Percentiles rank a stretch among this genome's conserved stretches.
Conservation (phyloP, 2,113 vertebrate species). For the Gymnarchus niloticus region DNA sequence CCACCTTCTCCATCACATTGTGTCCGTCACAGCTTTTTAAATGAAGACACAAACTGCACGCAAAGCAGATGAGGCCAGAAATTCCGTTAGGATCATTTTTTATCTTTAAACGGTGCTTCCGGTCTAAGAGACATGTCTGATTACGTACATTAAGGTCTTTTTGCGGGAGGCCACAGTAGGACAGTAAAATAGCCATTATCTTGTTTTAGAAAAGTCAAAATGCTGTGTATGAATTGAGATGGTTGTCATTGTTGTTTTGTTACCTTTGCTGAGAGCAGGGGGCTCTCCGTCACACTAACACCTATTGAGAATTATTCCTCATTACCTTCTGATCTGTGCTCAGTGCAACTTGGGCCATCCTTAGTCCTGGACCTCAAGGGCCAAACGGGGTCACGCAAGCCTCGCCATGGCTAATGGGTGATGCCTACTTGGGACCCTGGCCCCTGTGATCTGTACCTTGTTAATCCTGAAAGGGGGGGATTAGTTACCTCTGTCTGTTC, state of each 20-base stretch:
- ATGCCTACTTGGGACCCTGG: neutral
- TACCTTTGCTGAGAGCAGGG: conserved; percentile 37
- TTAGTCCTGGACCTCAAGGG: neutral
- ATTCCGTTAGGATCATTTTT: neutral
- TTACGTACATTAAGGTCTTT: neutral
- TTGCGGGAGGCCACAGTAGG: neutral
- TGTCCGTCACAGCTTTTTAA: too few species aligned
- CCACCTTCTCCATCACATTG: neutral
- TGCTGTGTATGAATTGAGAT: conserved; percentile 14
- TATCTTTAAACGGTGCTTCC: neutral
- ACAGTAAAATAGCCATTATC: neutral
- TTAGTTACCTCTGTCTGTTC: neutral
- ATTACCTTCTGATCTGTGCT: neutral
- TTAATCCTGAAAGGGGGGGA: neutral
- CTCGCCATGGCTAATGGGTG: neutral
- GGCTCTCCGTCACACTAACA: conserved; percentile 35
- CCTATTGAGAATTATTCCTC: conserved; percentile 38
- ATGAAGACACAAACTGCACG: neutral
- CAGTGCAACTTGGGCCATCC: neutral
- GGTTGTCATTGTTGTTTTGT: conserved; percentile 50
- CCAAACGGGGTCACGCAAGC: neutral
- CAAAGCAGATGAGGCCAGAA: neutral
- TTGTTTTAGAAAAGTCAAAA: neutral
- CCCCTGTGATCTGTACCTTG: neutral
- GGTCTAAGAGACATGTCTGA: neutral